phyloP scores from a whole-genome alignment of 2,888 invertebrate genomes.

The Oxycera nigricornis region DNA sequence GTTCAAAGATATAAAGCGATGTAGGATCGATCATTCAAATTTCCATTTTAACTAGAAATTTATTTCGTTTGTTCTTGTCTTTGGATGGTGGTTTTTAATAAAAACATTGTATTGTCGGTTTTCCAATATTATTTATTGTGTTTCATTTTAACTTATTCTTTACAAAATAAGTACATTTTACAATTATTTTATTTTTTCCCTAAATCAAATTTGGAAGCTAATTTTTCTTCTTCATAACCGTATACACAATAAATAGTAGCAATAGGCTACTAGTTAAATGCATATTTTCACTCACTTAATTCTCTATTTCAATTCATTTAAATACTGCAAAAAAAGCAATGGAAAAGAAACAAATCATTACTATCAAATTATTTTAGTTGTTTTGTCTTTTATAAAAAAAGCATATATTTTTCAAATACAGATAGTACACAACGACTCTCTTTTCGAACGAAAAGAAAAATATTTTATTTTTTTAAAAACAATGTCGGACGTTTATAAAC shows the following conservation, averaged over 20 bases:
- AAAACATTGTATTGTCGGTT: not conserved
- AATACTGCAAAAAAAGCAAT: not conserved
- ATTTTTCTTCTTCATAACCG: not conserved
- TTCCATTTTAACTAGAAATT: too few relatives aligned
- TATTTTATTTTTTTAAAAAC: too few relatives aligned
- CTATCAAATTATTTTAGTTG: not conserved
- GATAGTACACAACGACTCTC: not conserved
- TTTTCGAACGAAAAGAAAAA: not conserved
- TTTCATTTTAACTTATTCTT: slow-evolving; percentile 2
- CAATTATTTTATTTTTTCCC: too few relatives aligned
- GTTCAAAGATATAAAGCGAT: too few relatives aligned
- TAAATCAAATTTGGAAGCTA: slow-evolving; percentile 4
- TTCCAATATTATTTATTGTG: slow-evolving; percentile 14
- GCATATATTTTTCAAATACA: not conserved
- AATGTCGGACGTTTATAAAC: not conserved
- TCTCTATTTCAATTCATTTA: not conserved
- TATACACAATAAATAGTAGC: not conserved
- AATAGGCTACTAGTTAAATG: not conserved
- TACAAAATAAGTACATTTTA: slow-evolving; percentile 23
- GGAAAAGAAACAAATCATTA: not conserved
- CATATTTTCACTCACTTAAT: not conserved
- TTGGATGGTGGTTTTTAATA: too few relatives aligned
- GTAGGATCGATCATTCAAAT: too few relatives aligned
- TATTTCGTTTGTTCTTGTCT: too few relatives aligned
- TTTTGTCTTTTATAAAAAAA: slow-evolving; percentile 17